Percentiles rank a stretch among this genome's conserved stretches.
Conservation (phyloP, 1,140 invertebrate genomes). For the Apis dorsata region DNA sequence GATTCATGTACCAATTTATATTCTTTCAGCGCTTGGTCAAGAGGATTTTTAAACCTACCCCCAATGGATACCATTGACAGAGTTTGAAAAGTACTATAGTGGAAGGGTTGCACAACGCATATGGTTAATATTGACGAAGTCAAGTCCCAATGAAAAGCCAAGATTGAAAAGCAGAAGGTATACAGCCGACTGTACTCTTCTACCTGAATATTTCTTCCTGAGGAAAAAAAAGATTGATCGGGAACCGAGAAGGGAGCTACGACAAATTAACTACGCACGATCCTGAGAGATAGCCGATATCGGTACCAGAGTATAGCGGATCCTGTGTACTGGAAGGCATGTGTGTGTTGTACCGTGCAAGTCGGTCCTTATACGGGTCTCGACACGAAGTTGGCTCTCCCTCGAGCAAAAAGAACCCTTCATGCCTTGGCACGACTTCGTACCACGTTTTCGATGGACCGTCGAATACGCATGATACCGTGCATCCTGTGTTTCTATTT, state of each 20-base stretch:
- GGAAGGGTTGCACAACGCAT: not conserved
- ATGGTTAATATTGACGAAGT: not conserved
- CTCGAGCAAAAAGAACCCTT: conserved; percentile 57
- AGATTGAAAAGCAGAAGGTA: not conserved
- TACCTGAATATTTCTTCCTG: not conserved
- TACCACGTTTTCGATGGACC: conserved; percentile 10
- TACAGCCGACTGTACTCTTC: too few species aligned
- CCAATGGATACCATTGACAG: not conserved
- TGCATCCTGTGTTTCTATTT: not conserved
- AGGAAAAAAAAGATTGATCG: not conserved
- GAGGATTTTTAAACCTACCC: not conserved
- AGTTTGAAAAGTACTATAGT: not conserved
- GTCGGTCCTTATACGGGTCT: conserved; percentile 62
- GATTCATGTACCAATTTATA: too few species aligned
- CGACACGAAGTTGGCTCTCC: conserved; percentile 35
- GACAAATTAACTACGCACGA: conserved; percentile 39
- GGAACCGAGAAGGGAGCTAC: conserved; percentile 13
- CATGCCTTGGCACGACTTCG: not conserved
- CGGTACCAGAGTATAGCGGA: conserved; percentile 25
- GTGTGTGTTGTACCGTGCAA: conserved; percentile 37
- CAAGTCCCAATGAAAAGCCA: not conserved
- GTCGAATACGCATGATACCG: conserved; percentile 10
- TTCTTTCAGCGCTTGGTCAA: too few species aligned
- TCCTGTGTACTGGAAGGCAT: conserved; percentile 16
- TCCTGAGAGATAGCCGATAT: conserved; percentile 19